phyloP scores from a whole-genome alignment of 2,797 vertebrate genomes.

The Chromis chromis region DNA sequence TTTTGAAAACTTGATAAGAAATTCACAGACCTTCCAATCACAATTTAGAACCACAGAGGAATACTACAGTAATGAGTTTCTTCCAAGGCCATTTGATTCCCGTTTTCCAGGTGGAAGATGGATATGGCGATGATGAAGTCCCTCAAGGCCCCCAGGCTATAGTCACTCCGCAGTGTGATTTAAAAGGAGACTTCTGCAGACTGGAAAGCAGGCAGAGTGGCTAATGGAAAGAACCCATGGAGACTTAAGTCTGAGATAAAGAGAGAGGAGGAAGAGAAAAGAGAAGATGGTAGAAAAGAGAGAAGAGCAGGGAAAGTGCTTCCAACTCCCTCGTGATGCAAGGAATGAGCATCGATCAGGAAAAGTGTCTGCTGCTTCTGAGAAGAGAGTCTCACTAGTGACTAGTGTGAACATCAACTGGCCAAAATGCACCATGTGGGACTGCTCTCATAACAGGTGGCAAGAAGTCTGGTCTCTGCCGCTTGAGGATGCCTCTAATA shows the following conservation, averaged over 20 bases:
- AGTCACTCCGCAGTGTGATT: conserved; percentile 71
- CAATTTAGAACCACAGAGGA: conserved; percentile 78
- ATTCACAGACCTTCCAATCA: conserved; percentile 72
- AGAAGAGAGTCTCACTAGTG: conserved; percentile 61
- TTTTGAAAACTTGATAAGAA: conserved; percentile 76
- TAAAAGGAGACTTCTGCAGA: conserved; percentile 72
- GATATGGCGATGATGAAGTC: conserved; percentile 64
- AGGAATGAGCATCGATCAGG: conserved; percentile 70
- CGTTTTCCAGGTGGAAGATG: conserved; percentile 76
- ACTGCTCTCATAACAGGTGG: conserved; percentile 66
- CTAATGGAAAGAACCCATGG: conserved; percentile 72
- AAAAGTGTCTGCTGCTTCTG: conserved; percentile 60
- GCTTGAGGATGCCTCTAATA: conserved; percentile 34
- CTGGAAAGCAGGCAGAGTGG: conserved; percentile 61
- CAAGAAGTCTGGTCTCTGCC: conserved; percentile 34
- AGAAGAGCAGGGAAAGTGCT: conserved; percentile 65
- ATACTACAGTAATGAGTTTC: conserved; percentile 78
- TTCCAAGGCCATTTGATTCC: conserved; percentile 73
- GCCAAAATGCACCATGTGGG: conserved; percentile 58
- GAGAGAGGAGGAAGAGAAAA: conserved; percentile 48
- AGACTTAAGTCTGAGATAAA: conserved; percentile 65
- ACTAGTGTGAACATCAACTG: conserved; percentile 64
- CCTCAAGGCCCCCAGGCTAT: conserved; percentile 68
- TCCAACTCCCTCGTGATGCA: conserved; percentile 59
- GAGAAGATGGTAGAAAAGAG: conserved; percentile 44